These are phyloP conservation scores for Ypsolopha scabrella DNA, from an alignment of 2,888 invertebrate species.

Conservation along the genomic window DNA sequence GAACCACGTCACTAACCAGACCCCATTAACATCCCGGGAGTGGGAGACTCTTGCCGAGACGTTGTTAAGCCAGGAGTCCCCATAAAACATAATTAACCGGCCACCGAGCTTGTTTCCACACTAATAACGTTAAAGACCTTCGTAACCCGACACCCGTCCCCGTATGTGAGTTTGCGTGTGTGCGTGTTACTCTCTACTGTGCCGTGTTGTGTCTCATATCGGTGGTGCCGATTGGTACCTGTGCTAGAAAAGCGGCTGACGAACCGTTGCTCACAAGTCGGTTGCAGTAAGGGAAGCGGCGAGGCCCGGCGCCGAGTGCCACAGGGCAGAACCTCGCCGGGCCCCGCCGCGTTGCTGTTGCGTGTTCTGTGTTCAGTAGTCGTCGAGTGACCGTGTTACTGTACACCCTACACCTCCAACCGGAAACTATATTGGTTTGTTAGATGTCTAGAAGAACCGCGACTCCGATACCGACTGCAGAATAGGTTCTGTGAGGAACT, in stretches of 20 bases:
- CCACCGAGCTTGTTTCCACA: conserved; percentile 9
- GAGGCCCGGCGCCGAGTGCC: conserved; percentile 15
- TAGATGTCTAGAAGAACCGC: conserved; percentile 63
- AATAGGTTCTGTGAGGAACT: conserved; percentile 70
- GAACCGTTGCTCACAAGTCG: conserved; percentile 15
- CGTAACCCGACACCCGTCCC: conserved; percentile 25
- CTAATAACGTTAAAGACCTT: conserved; percentile 18
- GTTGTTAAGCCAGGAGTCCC: background rate
- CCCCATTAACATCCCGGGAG: background rate
- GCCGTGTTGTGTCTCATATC: conserved; percentile 9
- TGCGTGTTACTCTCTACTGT: conserved; percentile 39
- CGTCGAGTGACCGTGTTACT: conserved; percentile 62
- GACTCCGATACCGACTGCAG: conserved; percentile 57
- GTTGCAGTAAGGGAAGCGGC: conserved; percentile 27
- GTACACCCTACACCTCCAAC: conserved; percentile 51
- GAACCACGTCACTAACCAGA: conserved; percentile 2
- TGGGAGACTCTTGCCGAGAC: background rate
- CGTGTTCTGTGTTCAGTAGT: conserved; percentile 66
- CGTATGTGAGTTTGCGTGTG: conserved; percentile 64
- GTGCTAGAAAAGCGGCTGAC: conserved; percentile 69
- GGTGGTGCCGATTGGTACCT: conserved; percentile 40
- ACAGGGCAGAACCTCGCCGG: conserved; percentile 12
- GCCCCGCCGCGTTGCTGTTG: conserved; percentile 37
- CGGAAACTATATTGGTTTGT: conserved; percentile 69
- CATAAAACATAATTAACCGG: conserved; percentile 1